phyloP scores from a whole-genome alignment of 92 coral and sea anemone species.

The Epizoanthus scotinus region DNA sequence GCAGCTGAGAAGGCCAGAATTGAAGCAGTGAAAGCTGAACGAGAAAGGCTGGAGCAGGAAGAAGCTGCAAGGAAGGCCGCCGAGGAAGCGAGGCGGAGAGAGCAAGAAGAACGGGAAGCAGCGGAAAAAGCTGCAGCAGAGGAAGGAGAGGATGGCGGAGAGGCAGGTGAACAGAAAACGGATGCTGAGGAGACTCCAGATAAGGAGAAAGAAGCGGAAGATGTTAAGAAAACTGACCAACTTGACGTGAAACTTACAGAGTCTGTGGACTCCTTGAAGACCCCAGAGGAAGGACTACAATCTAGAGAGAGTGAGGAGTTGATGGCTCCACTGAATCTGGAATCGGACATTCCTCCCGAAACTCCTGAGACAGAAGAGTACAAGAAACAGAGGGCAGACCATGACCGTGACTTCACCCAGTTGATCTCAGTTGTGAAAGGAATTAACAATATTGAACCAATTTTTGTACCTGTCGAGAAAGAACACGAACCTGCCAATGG shows the following conservation, averaged over 20 bases:
- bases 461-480: conserved; percentile 70
- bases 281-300: conserved; percentile 64
- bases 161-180: conserved; percentile 49
- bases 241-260: conserved; percentile 40
- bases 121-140: conserved; percentile 56
- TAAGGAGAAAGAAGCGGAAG: conserved; percentile 50
- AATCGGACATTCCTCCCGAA: conserved; percentile 71
- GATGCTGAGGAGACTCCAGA: conserved; percentile 40
- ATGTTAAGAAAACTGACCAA: conserved; percentile 35
- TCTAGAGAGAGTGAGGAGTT: conserved; percentile 48
- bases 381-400: conserved; percentile 63
- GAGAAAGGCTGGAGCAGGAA: conserved; percentile 66
- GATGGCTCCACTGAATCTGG: conserved; percentile 40
- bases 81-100: conserved; percentile 75
- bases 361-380: conserved; percentile 79
- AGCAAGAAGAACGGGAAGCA: conserved; percentile 64
- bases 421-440: conserved; percentile 88
- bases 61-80: conserved; percentile 76
- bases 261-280: conserved; percentile 47
- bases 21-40: conserved; percentile 74
- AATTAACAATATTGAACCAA: conserved; percentile 77
- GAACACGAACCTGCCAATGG: conserved; percentile 49
- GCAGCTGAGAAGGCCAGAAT: conserved; percentile 58
- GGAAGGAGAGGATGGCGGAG: conserved; percentile 47
- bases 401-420: conserved; percentile 82